Evolutionary conservation across 2,113 vertebrate genomes (phyloP), one percentile per base, ranked within the genome.

Genomic region (Scatophagus argus): DNA sequence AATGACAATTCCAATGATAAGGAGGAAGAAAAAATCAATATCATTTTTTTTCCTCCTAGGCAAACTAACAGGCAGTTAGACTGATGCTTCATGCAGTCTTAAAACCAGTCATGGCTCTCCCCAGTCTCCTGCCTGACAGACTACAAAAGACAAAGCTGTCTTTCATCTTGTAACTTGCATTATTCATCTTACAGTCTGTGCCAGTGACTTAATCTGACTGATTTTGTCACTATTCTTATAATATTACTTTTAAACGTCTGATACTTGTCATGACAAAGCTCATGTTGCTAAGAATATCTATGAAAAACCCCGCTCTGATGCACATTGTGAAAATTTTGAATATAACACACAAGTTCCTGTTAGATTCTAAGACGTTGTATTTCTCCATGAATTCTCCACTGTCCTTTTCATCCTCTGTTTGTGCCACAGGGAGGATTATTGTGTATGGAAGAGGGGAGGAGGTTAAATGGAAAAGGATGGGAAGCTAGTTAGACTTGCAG

Each of bases 81-180:
- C 84, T 59, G 55, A 85, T 76, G 77, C 77, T 65, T 81, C 51
- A 65, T 72, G 46, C 43, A 47, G 81, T 75, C 83, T 85, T 79
- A 78, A 81, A 87, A 74, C 51, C 58, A 73, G 82, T 44, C 41
- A 36, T 59, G 71, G 75, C 74, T 77, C 87, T 77, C 59, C 76
- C 72, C 47, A 58, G 84, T 86, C 89, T 86, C 82, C 56, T 70
- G 55, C 74, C 75, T 87, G 62, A 90, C 83, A 87, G 73, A 88
- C 84, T 77, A 91, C 86, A 90, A 92, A 92, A 92, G 82, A 88
- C 60, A 32, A 77, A 27, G 79, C 73, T 65, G 74, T 86, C 80
- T 90, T 87, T 91, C 74, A 86, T 86, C 77, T 86, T 62, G 77
- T 84, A 67, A 80, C 80, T 59, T 91, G 43, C 78, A 90, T 90